phyloP scores from a whole-genome alignment of 2,113 vertebrate genomes.

The Oxyruncus cristatus region DNA sequence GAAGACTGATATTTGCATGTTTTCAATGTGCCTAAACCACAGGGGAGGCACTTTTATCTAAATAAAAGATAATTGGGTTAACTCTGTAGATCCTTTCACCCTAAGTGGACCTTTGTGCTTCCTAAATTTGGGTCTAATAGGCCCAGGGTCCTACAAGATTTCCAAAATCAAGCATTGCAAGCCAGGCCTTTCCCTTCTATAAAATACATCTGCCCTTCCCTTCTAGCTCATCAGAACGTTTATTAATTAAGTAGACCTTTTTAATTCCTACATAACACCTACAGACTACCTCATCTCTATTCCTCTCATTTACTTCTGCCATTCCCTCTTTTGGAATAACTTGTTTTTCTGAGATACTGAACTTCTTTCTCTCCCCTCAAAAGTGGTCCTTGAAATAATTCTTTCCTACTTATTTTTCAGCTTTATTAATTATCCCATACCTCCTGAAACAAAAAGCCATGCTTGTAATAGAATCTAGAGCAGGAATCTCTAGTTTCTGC shows the following conservation, averaged over 20 bases:
- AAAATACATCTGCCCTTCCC: not conserved
- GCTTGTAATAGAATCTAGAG: not conserved
- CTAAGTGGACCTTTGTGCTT: not conserved
- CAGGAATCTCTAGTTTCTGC: rapidly evolving
- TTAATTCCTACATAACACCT: not conserved
- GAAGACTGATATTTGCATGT: not conserved
- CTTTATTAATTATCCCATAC: not conserved
- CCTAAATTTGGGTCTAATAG: not conserved
- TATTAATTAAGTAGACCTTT: not conserved
- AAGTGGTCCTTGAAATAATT: not conserved
- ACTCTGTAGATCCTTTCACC: not conserved
- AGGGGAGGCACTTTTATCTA: not conserved
- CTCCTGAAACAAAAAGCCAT: not conserved
- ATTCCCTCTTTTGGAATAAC: not conserved
- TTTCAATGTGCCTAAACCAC: not conserved
- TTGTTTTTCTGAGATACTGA: not conserved
- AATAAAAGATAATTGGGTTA: not conserved
- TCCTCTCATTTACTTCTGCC: not conserved
- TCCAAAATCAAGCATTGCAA: not conserved
- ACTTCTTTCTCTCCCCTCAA: not conserved
- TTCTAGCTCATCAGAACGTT: not conserved
- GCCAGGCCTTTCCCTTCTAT: not conserved
- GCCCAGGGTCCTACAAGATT: too few relatives aligned
- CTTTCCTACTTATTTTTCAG: not conserved
- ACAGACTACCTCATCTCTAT: not conserved